These are phyloP conservation scores for Aleiodes sp. DNA, from an alignment of 1,140 invertebrate genomes.

Conservation along the genomic window DNA sequence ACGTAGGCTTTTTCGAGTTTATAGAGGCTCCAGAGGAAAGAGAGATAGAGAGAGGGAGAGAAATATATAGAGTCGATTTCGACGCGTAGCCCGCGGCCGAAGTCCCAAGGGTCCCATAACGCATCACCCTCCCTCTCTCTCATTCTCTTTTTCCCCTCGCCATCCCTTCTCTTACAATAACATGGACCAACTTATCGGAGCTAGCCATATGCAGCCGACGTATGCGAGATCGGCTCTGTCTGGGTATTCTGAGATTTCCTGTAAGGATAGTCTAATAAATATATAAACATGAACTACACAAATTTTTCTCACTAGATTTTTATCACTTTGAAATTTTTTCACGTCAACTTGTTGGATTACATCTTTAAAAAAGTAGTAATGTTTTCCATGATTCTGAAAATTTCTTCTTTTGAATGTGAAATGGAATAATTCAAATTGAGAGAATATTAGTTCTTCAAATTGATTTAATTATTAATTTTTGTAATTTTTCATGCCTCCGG, in stretches of 20 bases:
- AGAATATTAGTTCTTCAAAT: too few species aligned
- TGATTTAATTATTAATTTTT: too few species aligned
- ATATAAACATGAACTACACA: neutral
- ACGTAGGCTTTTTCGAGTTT: slow-evolving; percentile 4
- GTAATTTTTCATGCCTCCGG: too few species aligned
- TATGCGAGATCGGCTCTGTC: slow-evolving; percentile 13
- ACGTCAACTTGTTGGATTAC: neutral
- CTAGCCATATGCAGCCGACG: slow-evolving; percentile 2
- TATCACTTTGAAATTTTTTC: neutral
- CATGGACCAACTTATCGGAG: slow-evolving; percentile 17
- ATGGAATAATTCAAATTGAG: too few species aligned
- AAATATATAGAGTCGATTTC: slow-evolving; percentile 43
- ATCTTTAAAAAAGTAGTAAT: neutral
- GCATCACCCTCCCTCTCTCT: slow-evolving; percentile 42
- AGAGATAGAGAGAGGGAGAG: neutral
- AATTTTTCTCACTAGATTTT: neutral
- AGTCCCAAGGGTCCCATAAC: slow-evolving; percentile 62
- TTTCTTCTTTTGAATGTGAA: too few species aligned
- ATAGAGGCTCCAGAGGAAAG: neutral
- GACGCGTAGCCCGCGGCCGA: slow-evolving; percentile 55
- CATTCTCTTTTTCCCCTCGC: too few species aligned
- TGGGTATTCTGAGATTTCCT: slow-evolving; percentile 3
- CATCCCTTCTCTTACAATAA: slow-evolving; percentile 29
- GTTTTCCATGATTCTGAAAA: neutral
- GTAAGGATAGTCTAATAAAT: neutral